Percentiles rank a stretch among this genome's conserved stretches.
These are phyloP conservation scores for Pemphredon lugubris DNA, from an alignment of 2,888 invertebrate genomes.

Conservation along the genomic window DNA sequence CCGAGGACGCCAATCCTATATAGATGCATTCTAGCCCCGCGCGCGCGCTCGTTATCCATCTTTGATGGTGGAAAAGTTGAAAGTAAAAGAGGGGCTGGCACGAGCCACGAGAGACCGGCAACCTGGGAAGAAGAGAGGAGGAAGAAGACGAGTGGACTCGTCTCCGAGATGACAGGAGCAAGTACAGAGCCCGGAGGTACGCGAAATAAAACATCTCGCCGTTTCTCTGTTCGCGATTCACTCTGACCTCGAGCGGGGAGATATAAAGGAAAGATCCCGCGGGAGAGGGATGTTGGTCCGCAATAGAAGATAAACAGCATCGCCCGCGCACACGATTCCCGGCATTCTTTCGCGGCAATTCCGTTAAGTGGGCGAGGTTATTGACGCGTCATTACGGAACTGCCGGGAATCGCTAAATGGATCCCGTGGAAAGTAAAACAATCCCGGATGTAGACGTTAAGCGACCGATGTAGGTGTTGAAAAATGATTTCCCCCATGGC, in stretches of 20 bases:
- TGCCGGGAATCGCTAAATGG: not conserved
- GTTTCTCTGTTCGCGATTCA: not conserved
- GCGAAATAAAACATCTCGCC: conserved; percentile 20
- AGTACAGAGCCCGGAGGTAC: not conserved
- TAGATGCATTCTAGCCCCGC: too few relatives aligned
- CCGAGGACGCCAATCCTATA: conserved; percentile 27
- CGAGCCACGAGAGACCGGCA: not conserved
- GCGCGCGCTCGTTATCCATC: conserved; percentile 47
- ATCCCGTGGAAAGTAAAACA: not conserved
- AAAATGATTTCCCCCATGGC: too few relatives aligned
- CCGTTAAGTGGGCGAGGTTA: not conserved
- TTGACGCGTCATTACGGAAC: not conserved
- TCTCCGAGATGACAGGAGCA: conserved; percentile 9
- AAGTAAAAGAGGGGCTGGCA: not conserved
- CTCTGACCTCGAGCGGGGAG: not conserved
- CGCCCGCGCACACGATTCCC: not conserved
- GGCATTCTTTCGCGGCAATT: not conserved
- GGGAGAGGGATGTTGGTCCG: not conserved
- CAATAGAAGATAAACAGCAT: conserved; percentile 18
- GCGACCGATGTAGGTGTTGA: too few relatives aligned
- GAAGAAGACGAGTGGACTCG: conserved; percentile 12
- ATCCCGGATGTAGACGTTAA: not conserved
- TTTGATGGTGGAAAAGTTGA: conserved; percentile 35
- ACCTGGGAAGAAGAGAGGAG: not conserved
- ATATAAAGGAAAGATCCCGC: not conserved